Conservation (phyloP, 2,888 invertebrate species). For the Cordilura impudica region DNA sequence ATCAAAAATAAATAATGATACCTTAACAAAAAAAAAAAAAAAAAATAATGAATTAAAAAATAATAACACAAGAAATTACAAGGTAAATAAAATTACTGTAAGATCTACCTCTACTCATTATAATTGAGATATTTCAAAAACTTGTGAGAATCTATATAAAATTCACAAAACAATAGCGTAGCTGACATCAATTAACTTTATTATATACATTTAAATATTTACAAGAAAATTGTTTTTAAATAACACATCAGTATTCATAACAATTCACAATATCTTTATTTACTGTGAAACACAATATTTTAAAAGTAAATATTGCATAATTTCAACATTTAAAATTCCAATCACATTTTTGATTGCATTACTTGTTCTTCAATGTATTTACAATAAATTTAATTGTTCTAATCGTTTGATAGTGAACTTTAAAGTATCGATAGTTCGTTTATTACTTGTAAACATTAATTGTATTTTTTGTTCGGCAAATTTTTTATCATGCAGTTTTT, state of each 20-base stretch:
- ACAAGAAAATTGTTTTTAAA: constrained; percentile 7
- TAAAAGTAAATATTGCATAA: not conserved
- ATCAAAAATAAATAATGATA: not conserved
- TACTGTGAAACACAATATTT: not conserved
- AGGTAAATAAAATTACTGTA: too few species aligned
- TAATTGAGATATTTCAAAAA: not conserved
- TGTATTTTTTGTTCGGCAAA: constrained; percentile 73
- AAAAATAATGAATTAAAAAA: not conserved
- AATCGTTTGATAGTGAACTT: constrained; percentile 71
- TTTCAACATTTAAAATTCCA: constrained; percentile 33
- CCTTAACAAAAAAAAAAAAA: not conserved
- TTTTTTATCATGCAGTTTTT: constrained; percentile 72
- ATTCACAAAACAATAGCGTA: constrained; percentile 5
- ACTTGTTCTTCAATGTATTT: constrained; percentile 50
- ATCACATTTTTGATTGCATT: constrained; percentile 20
- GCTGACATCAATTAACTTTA: not conserved
- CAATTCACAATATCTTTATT: not conserved
- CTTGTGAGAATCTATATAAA: constrained; percentile 1
- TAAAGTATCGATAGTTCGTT: constrained; percentile 71
- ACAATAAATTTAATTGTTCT: constrained; percentile 72
- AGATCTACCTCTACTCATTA: not conserved
- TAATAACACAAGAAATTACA: not conserved
- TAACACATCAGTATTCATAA: constrained; percentile 11
- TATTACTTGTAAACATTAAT: constrained; percentile 75
- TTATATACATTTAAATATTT: not conserved